Evolutionary conservation across 2,113 vertebrate species (phyloP), one percentile per base, ranked within the genome.

Genomic region (Bufo bufo): DNA sequence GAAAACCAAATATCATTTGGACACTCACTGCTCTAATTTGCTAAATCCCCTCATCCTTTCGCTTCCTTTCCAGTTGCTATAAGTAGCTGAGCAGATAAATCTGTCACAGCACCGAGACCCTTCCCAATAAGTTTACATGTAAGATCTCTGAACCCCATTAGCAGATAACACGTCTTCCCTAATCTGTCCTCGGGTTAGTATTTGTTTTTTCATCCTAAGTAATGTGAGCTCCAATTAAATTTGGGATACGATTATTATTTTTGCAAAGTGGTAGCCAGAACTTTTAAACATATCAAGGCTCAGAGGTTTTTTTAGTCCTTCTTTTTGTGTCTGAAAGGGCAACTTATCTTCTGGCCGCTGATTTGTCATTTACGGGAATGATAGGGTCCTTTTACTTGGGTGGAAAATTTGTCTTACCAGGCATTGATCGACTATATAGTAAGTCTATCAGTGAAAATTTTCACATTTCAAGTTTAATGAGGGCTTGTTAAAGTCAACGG

Each of bases 41-140:
- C 10, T 81, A 92, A 92, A 91, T 91, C 92, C 94, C 91, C 92
- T 89, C 89, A 90, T 93, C 91, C 92, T 93, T 95, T 94, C 91
- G 94, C 95, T 94, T 93, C 92, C 91, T 90, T 92, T 93, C 90
- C 92, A 86, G 59, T 92, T 90, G 93, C 90, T 7, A 77, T 86
- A 91, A 89, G 93, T 96, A 94, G 95, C 95, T 95, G 91, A 91
- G 91, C 91, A 94, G 93, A 93, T 93, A 95, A 94, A 92, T 92
- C 91, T 95, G 93, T 94, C 94, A 93, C 91, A 94, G 92, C 91
- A 91, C 91, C 90, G 91, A 95, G 92, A 82, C 92, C 94, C 94
- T 89, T 92, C 91, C 88, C 93, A 93, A 93, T 93, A 92, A 93
- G 93, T 94, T 89, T 93, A 91, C 91, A 80, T 93, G 92, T 91